phyloP scores from a whole-genome alignment of 1,140 invertebrate genomes.

The Leptopilina boulardi region DNA sequence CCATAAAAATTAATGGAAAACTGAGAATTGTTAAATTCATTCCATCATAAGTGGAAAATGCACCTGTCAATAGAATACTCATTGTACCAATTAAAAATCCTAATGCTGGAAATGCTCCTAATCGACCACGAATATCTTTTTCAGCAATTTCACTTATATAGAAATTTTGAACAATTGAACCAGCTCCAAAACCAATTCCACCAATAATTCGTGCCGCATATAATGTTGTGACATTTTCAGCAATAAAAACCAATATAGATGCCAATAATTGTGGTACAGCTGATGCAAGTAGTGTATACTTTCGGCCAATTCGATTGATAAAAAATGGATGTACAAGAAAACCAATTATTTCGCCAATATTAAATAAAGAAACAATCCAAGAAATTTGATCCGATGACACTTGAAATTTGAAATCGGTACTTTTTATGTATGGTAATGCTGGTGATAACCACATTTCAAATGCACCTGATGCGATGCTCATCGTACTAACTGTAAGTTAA shows the following conservation, averaged over 20 bases:
- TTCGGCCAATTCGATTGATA: conserved; percentile 78
- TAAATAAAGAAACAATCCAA: conserved; percentile 76
- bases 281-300: conserved; percentile 69
- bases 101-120: conserved; percentile 82
- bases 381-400: conserved; percentile 73
- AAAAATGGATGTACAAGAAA: conserved; percentile 74
- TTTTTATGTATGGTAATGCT: conserved; percentile 72
- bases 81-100: conserved; percentile 82
- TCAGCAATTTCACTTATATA: conserved; percentile 85
- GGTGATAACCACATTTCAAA: conserved; percentile 77
- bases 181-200: conserved; percentile 74
- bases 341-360: conserved; percentile 75
- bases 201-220: conserved; percentile 76
- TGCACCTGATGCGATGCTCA: conserved; percentile 67
- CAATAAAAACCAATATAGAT: conserved; percentile 73
- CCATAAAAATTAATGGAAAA: conserved; percentile 79
- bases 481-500: conserved; percentile 64
- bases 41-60: conserved; percentile 75
- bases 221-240: conserved; percentile 63
- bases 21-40: conserved; percentile 73
- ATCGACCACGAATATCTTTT: conserved; percentile 80
- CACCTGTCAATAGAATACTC: conserved; percentile 75
- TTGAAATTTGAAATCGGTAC: conserved; percentile 62
- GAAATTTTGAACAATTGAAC: conserved; percentile 78
- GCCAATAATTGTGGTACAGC: conserved; percentile 74